These are phyloP conservation scores for Falcunculus frontatus DNA, from an alignment of 2,113 vertebrate genomes.

Conservation along the genomic window DNA sequence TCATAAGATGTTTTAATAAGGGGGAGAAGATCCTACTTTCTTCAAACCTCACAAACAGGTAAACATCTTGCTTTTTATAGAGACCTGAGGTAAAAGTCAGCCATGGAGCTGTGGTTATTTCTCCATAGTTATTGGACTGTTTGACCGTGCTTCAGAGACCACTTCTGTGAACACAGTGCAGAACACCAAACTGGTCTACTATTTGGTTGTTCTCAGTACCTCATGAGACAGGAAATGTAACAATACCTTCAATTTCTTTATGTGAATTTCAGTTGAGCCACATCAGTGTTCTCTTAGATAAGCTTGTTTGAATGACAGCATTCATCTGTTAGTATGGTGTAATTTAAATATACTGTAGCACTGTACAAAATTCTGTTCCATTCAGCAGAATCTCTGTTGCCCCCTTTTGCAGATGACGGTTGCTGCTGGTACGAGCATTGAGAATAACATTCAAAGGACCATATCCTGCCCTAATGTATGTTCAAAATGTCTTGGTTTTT, in stretches of 20 bases:
- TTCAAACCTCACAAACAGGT: neutral
- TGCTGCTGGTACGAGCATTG: slow-evolving; percentile 73
- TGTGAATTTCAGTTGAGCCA: slow-evolving; percentile 31
- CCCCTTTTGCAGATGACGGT: slow-evolving; percentile 73
- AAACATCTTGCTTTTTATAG: neutral
- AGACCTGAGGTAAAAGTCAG: neutral
- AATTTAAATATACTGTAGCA: slow-evolving; percentile 13
- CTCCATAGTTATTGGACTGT: neutral
- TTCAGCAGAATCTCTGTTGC: slow-evolving; percentile 67
- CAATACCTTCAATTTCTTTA: slow-evolving; percentile 1
- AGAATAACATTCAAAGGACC: slow-evolving; percentile 76
- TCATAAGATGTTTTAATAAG: neutral
- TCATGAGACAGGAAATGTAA: neutral
- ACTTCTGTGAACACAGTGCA: neutral
- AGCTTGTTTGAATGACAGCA: neutral
- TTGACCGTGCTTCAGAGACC: neutral
- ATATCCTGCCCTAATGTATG: slow-evolving; percentile 76
- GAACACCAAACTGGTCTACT: neutral
- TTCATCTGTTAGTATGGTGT: neutral
- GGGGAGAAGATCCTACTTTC: neutral
- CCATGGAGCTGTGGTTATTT: neutral
- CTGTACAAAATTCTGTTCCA: slow-evolving; percentile 38
- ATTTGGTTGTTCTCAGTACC: neutral
- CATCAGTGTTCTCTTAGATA: neutral
- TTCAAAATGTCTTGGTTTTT: slow-evolving; percentile 61